phyloP scores from a whole-genome alignment of 2,888 invertebrate species.

The Erpobdella octoculata region DNA sequence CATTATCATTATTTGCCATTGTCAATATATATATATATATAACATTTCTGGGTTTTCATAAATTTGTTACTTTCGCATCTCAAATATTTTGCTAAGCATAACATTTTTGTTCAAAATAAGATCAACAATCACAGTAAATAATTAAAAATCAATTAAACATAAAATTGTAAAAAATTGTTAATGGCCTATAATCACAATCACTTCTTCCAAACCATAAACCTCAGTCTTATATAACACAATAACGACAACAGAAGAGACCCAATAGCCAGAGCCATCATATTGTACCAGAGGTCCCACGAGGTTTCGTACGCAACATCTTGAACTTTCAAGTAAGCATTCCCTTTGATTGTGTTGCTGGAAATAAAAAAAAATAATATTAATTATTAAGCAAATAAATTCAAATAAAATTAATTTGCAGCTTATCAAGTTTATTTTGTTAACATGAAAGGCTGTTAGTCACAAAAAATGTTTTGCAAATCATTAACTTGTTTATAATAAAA shows the following conservation, averaged over 20 bases:
- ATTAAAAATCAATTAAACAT: too few relatives aligned
- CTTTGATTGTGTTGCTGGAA: conserved; percentile 25
- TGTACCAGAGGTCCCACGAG: conserved; percentile 48
- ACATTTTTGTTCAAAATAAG: too few relatives aligned
- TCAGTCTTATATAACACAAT: not conserved
- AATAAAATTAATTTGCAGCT: not conserved
- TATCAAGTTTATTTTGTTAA: not conserved
- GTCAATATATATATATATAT: too few relatives aligned
- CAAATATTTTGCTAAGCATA: too few relatives aligned
- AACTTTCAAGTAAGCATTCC: conserved; percentile 41
- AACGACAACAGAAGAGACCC: not conserved
- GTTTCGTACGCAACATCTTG: conserved; percentile 44
- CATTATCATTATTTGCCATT: too few relatives aligned
- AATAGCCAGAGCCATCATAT: conserved; percentile 42
- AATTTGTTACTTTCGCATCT: too few relatives aligned
- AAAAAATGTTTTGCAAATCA: not conserved
- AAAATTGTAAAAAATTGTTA: too few relatives aligned
- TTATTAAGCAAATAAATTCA: not conserved
- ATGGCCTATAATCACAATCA: not conserved
- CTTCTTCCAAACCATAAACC: not conserved
- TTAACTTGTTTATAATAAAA: too few relatives aligned
- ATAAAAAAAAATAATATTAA: not conserved
- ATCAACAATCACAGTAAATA: too few relatives aligned
- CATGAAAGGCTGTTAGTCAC: not conserved
- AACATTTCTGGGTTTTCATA: too few relatives aligned